Evolutionary conservation across 2,797 vertebrate genomes (phyloP), one percentile per base, ranked within the genome.

Genomic region (Oophaga sylvatica): DNA sequence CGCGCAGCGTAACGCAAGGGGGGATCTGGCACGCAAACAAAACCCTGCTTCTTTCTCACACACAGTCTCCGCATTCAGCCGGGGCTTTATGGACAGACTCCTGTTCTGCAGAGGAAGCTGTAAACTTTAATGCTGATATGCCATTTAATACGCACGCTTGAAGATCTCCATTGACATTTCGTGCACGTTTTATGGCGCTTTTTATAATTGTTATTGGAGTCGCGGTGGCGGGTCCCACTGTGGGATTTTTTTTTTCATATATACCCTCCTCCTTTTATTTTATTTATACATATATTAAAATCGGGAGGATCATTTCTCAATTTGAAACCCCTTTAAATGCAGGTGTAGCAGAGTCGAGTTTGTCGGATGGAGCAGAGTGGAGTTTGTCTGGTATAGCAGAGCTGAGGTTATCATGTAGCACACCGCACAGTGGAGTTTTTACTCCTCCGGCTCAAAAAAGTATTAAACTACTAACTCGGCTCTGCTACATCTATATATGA

Each of bases 141-240:
- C 93, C 93, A 94, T 92, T 94, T 94, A 93, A 92, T 93, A 92
- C 91, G 63, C 92, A 91, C 91, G 91, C 93, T 93, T 94, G 92
- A 93, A 93, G 93, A 94, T 93, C 92, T 89, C 92, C 93, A 92
- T 93, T 93, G 92, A 94, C 93, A 92, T 93, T 93, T 91, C 92
- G 92, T 91, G 90, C 92, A 87, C 90, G 91, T 92, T 93, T 94
- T 93, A 93, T 92, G 91, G 91, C 92, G 92, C 90, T 92, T 87
- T 94, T 94, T 92, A 94, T 93, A 93, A 94, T 93, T 93, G 94
- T 94, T 94, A 93, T 93, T 94, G 93, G 93, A 94, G 93, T 94
- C 94, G 85, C 84, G 91, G 93, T 93, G 93, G 93, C 94, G 91
- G 90, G 91, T 90, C 90, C 83, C 79, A 87, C 89, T 84, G 77